A percentile compares a stretch with the other conserved stretches of the same genome.
phyloP scores from a whole-genome alignment of 1,140 invertebrate genomes.

The Drosophila lowei region DNA sequence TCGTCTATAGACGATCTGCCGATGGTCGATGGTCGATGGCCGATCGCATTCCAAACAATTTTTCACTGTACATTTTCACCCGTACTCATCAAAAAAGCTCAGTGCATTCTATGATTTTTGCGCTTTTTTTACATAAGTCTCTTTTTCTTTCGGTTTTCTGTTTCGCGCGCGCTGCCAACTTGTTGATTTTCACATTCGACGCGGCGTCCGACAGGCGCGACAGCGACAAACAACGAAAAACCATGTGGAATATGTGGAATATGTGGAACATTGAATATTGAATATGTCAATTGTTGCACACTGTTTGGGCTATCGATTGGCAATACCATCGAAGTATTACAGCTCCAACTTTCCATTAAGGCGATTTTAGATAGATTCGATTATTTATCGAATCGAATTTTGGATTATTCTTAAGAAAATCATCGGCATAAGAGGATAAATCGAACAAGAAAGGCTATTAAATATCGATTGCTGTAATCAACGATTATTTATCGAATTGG shows the following conservation, averaged over 20 bases:
- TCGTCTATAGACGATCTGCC: constrained; percentile 8
- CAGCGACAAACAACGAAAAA: constrained; percentile 13
- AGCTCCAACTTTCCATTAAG: no score
- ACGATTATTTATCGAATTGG: no score
- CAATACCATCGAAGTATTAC: no score
- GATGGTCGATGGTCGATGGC: no score
- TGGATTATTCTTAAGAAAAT: no score
- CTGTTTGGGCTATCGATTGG: no score
- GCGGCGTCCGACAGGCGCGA: constrained; percentile 46
- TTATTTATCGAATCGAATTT: no score
- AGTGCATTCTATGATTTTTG: background rate
- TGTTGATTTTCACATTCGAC: constrained; percentile 64
- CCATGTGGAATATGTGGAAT: constrained; percentile 22
- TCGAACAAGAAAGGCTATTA: no score
- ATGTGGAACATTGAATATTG: constrained; percentile 4
- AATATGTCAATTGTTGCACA: no score
- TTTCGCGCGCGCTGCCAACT: constrained; percentile 37
- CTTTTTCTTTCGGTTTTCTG: constrained; percentile 12
- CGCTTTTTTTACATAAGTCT: background rate
- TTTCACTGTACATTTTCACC: constrained; percentile 23
- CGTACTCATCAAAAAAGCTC: background rate
- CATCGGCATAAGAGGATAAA: no score
- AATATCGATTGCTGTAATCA: no score
- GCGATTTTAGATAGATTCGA: no score
- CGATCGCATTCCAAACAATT: constrained; percentile 36